A percentile compares a stretch with the other conserved stretches of the same genome.
These are phyloP conservation scores for Trichogramma evanescens DNA, from an alignment of 2,888 invertebrate species.

Conservation along the genomic window DNA sequence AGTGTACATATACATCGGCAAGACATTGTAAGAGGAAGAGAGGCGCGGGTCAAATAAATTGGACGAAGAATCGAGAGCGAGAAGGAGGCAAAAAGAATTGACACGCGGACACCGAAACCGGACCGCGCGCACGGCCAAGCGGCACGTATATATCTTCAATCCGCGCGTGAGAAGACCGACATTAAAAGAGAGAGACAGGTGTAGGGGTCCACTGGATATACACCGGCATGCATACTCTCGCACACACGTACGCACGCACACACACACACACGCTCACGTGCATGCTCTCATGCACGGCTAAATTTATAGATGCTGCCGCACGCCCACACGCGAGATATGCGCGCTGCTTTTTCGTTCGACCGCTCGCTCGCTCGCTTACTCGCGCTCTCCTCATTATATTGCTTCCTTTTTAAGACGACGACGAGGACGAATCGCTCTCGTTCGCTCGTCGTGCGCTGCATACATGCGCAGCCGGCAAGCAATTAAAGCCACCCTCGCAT, in stretches of 20 bases:
- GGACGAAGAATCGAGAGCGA: background rate
- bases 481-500: slow-evolving; percentile 10
- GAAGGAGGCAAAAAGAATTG: slow-evolving; percentile 2
- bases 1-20: background rate
- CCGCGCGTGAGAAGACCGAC: too few species aligned
- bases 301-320: background rate
- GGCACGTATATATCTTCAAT: slow-evolving; percentile 14
- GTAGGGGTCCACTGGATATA: slow-evolving; percentile 7
- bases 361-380: background rate
- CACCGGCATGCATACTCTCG: background rate
- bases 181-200: slow-evolving; percentile 10
- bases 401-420: too few species aligned
- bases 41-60: slow-evolving; percentile 14
- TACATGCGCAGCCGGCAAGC: background rate
- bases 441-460: too few species aligned
- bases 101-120: slow-evolving; percentile 23
- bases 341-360: background rate
- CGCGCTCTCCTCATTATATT: slow-evolving; percentile 9
- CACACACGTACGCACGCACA: background rate
- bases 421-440: too few species aligned
- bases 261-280: slow-evolving; percentile 5
- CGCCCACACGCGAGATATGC: slow-evolving; percentile 14
- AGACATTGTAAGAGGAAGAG: background rate
- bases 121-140: slow-evolving; percentile 23
- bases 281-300: background rate